A percentile compares a stretch with the other conserved stretches of the same genome.
Evolutionary conservation across 2,797 vertebrate species (phyloP).

Genomic region (Catostomus latipinnis): DNA sequence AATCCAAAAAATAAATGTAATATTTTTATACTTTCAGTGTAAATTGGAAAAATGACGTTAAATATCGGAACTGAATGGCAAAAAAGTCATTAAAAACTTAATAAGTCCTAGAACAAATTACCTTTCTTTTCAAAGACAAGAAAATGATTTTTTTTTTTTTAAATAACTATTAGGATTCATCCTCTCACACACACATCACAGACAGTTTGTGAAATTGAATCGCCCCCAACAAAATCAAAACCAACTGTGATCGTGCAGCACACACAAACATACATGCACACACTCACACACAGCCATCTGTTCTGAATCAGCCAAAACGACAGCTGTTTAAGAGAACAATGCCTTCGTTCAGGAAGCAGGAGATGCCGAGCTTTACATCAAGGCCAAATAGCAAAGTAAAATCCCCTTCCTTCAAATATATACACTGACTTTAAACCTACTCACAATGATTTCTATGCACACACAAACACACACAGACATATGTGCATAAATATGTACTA

Average conservation of each 20-base stretch:
- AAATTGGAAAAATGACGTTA: neutral
- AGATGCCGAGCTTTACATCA: conserved; percentile 63
- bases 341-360: conserved; percentile 73
- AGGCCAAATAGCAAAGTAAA: conserved; percentile 73
- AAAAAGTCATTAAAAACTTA: conserved; percentile 13
- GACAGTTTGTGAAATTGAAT: conserved; percentile 53
- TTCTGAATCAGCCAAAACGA: conserved; percentile 83
- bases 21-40: neutral
- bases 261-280: conserved; percentile 62
- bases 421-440: conserved; percentile 48
- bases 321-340: conserved; percentile 86
- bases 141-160: neutral
- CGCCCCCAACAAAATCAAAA: conserved; percentile 55
- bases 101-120: conserved; percentile 22
- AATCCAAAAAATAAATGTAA: neutral
- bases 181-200: conserved; percentile 52
- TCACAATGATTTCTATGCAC: conserved; percentile 50
- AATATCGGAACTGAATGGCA: neutral
- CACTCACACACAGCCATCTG: conserved; percentile 77
- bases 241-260: conserved; percentile 59
- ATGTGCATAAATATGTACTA: neutral
- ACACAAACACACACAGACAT: conserved; percentile 44
- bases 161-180: conserved; percentile 37
- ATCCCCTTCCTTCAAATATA: conserved; percentile 63
- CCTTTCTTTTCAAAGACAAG: conserved; percentile 7